Conservation (phyloP, 1,140 invertebrate genomes). For the Metopolophium dirhodum region DNA sequence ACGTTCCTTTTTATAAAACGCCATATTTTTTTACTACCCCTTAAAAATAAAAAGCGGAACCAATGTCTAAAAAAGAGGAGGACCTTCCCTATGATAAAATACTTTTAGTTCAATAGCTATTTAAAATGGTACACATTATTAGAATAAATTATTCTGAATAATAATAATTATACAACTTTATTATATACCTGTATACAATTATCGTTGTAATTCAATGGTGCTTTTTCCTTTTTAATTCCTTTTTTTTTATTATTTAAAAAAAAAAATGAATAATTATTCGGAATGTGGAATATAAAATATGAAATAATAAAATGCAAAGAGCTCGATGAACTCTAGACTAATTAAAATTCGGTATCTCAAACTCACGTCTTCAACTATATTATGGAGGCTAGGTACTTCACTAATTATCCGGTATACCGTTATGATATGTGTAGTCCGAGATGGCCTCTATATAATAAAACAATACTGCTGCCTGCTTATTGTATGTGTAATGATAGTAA, state of each 20-base stretch:
- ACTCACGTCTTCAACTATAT: slow-evolving; percentile 13
- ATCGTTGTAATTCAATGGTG: neutral
- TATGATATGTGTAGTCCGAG: slow-evolving; percentile 41
- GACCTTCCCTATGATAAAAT: neutral
- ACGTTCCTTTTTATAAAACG: slow-evolving; percentile 32
- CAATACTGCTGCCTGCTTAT: slow-evolving; percentile 4
- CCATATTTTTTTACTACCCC: slow-evolving; percentile 26
- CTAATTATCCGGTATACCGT: slow-evolving; percentile 49
- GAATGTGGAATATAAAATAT: neutral
- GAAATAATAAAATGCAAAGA: slow-evolving; percentile 11
- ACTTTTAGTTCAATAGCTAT: neutral
- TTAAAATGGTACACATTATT: neutral
- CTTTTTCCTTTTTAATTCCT: neutral
- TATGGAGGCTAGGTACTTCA: neutral
- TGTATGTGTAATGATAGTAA: slow-evolving; percentile 49
- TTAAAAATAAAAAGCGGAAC: slow-evolving; percentile 22
- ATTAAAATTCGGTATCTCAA: slow-evolving; percentile 48
- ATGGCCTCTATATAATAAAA: slow-evolving; percentile 52
- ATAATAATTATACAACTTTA: too few relatives aligned
- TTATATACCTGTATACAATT: neutral
- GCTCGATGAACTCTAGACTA: slow-evolving; percentile 51
- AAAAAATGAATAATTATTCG: neutral
- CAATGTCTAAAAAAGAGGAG: neutral
- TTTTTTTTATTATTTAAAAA: neutral
- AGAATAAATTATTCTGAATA: neutral